Base-by-base conservation (phyloP, 2,888 invertebrate genomes). In the Trissolcus brochymenae region DNA sequence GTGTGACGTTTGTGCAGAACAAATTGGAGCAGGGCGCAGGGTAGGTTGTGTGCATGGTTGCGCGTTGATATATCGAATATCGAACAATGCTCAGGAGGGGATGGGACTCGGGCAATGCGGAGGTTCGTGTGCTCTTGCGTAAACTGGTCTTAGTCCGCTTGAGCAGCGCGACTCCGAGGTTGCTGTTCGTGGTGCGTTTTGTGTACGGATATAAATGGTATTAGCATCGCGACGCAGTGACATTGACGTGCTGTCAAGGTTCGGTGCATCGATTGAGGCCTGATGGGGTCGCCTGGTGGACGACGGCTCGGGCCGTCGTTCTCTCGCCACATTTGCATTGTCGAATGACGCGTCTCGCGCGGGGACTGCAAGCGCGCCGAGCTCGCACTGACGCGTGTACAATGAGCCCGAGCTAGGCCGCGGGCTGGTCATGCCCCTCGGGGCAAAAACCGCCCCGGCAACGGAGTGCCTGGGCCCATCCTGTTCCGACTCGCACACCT, bases 381-480 rank as follows among this genome's bases (percentile, higher is more conserved):
- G 40, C 40, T 6, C 57, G 62, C n/a, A 50, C 25, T 35, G 19
- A 57, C 76, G 81, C 74, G 35, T 11, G 35, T 35, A 35, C 35
- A 35, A 35, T 76, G 65, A 70, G 80, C 70, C 67, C 66, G 75
- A 78, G 75, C 72, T 79, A 79, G 76, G 50, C 68, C 57, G 62
- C 65, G 83, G 82, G 61, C 17, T 60, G 82, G 86, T 81, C 85
- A 89, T 89, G 88, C 87, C 87, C 87, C 88, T 86, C 61, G 88
- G 88, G 82, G 86, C 88, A 73, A 86, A 84, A 78, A 84, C 83
- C 59, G 65, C 62, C 70, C 62, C 70, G 64, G 87, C 85, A 80
- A 81, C 85, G 81, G 89, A 88, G 87, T 87, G 86, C 84, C 81
- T 87, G 78, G 87, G 84, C 80, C 87, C 88, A 77, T 86, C 87